These are phyloP conservation scores for Podarcis cretensis DNA, from an alignment of 2,113 vertebrate genomes.

Conservation along the genomic window DNA sequence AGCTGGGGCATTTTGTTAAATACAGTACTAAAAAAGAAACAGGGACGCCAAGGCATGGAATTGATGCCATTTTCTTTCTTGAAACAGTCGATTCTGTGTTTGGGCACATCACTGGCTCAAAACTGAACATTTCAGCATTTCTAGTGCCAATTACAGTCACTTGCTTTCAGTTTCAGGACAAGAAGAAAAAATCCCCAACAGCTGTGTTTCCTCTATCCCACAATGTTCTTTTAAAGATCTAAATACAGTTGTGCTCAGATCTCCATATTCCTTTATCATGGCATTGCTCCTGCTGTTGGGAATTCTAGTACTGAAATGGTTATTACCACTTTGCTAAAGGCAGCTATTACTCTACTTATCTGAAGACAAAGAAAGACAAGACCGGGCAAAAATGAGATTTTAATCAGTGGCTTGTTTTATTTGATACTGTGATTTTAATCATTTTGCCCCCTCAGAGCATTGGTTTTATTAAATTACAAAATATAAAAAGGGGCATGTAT, in stretches of 20 bases:
- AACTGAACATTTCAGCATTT: constrained; percentile 66
- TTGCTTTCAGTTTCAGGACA: constrained; percentile 52
- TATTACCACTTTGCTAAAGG: constrained; percentile 59
- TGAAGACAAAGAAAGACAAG: constrained; percentile 63
- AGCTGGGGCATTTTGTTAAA: constrained; percentile 47
- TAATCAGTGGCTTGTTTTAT: constrained; percentile 57
- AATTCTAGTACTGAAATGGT: constrained; percentile 57
- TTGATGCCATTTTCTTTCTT: constrained; percentile 56
- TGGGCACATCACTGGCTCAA: constrained; percentile 64
- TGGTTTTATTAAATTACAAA: constrained; percentile 64
- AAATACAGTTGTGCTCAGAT: constrained; percentile 57
- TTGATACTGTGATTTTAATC: constrained; percentile 57
- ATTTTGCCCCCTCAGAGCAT: background rate
- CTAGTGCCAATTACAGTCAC: constrained; percentile 65
- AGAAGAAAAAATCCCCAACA: constrained; percentile 48
- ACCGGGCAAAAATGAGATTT: constrained; percentile 58
- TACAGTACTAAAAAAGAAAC: constrained; percentile 55
- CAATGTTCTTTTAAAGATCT: constrained; percentile 58
- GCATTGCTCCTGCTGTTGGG: constrained; percentile 53
- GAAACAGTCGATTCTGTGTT: constrained; percentile 63
- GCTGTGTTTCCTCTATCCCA: constrained; percentile 32
- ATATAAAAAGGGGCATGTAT: constrained; percentile 43
- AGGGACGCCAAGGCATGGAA: constrained; percentile 49
- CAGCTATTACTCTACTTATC: constrained; percentile 58
- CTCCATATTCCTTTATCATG: constrained; percentile 55